These are phyloP conservation scores for Agrenia bidenticulata DNA, from an alignment of 2,888 invertebrate genomes.

Conservation along the genomic window DNA sequence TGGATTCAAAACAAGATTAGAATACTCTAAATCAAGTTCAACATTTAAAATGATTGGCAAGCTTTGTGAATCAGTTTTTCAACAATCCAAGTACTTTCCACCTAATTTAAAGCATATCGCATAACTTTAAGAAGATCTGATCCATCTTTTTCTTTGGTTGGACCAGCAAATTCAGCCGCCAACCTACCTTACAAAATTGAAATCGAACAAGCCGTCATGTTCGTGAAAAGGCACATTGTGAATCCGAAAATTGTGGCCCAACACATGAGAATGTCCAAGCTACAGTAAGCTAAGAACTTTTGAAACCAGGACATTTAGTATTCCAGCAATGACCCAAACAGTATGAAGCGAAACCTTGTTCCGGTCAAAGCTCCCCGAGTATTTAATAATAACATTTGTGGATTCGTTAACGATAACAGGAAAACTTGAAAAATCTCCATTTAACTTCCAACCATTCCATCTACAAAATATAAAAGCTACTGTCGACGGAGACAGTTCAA, in stretches of 20 bases:
- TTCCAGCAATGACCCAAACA: neutral
- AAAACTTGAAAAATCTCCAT: neutral
- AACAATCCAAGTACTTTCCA: neutral
- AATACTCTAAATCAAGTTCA: neutral
- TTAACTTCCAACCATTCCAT: neutral
- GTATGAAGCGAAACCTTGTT: neutral
- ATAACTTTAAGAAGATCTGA: neutral
- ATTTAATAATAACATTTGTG: neutral
- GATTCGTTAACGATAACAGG: neutral
- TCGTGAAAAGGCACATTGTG: neutral
- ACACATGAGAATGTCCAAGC: neutral
- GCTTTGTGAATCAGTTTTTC: neutral
- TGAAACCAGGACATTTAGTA: constrained; percentile 1
- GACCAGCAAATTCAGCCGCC: neutral
- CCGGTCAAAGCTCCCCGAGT: neutral
- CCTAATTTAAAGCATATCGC: neutral
- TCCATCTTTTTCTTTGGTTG: neutral
- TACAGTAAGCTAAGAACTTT: neutral
- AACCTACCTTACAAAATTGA: neutral
- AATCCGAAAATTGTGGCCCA: neutral
- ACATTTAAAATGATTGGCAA: neutral
- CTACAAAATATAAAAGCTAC: neutral
- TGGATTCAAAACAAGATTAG: neutral
- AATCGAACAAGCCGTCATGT: neutral
- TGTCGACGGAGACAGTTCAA: constrained; percentile 10